Percentiles rank a stretch among this genome's conserved stretches.
Evolutionary conservation across 2,797 vertebrate species (phyloP).

Genomic region (Artibeus lituratus): DNA sequence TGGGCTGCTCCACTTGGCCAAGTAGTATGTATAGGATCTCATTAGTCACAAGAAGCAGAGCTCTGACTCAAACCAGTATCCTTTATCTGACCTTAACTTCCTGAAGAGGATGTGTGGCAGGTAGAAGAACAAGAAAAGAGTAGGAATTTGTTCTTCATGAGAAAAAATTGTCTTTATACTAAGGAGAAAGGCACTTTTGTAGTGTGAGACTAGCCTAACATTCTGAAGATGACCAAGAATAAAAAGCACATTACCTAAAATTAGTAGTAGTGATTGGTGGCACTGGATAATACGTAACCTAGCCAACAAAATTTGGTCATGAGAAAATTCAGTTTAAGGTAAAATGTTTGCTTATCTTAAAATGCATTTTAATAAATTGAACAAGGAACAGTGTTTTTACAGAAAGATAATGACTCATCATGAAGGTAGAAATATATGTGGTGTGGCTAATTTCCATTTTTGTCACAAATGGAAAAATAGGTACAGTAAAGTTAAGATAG

Average conservation of each 20-base stretch:
- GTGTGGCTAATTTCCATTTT: background rate
- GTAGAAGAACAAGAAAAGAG: background rate
- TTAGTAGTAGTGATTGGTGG: background rate
- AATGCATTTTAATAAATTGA: background rate
- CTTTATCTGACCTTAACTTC: background rate
- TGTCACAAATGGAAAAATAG: background rate
- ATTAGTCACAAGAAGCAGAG: background rate
- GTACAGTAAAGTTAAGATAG: background rate
- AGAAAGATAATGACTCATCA: background rate
- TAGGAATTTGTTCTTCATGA: background rate
- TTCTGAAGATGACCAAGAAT: background rate
- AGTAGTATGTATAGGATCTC: background rate
- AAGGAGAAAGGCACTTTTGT: background rate
- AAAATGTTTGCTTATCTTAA: background rate
- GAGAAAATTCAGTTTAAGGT: background rate
- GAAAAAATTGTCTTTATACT: background rate
- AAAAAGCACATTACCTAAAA: background rate
- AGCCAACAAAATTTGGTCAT: background rate
- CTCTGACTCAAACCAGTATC: background rate
- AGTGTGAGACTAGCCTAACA: background rate
- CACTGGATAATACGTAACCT: background rate
- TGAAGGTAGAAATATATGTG: background rate
- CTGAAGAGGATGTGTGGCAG: background rate
- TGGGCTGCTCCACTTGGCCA: background rate
- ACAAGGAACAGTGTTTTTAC: background rate